These are phyloP conservation scores for Chouioia cunea DNA, from an alignment of 2,888 invertebrate species.

Conservation along the genomic window DNA sequence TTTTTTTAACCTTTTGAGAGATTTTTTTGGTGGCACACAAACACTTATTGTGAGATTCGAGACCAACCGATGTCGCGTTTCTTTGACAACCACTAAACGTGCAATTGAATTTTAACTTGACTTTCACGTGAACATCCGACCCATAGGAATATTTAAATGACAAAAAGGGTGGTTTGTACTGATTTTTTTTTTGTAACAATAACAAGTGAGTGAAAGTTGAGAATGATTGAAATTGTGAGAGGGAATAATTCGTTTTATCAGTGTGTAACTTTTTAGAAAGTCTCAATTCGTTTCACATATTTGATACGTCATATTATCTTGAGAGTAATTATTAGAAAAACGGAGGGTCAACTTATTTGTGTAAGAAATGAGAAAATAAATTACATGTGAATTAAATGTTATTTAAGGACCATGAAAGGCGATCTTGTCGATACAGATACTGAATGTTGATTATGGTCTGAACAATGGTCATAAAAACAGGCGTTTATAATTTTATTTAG, in stretches of 20 bases:
- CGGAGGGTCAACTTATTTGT: conserved; percentile 41
- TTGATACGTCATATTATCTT: conserved; percentile 48
- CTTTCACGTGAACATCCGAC: conserved; percentile 40
- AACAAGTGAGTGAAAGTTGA: conserved; percentile 38
- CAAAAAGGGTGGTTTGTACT: conserved; percentile 32
- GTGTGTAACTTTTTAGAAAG: conserved; percentile 40
- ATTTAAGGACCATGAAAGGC: conserved; percentile 43
- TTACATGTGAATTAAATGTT: conserved; percentile 47
- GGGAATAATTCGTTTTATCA: conserved; percentile 42
- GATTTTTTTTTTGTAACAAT: conserved; percentile 38
- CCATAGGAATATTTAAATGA: conserved; percentile 42
- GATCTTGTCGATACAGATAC: conserved; percentile 28
- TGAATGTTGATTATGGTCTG: conserved; percentile 30
- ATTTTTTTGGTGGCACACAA: no score
- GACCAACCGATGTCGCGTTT: conserved; percentile 37
- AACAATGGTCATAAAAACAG: conserved; percentile 32
- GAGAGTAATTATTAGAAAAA: conserved; percentile 45
- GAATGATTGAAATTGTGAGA: conserved; percentile 42
- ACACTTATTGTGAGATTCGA: conserved; percentile 27
- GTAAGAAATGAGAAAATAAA: conserved; percentile 41
- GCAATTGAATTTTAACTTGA: conserved; percentile 44
- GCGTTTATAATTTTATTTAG: conserved; percentile 48
- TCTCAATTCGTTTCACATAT: conserved; percentile 40
- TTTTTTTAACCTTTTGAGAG: no score
- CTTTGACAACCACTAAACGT: conserved; percentile 43